Evolutionary conservation across 2,797 vertebrate species (phyloP).

Genomic region (Diglossa cyanea): DNA sequence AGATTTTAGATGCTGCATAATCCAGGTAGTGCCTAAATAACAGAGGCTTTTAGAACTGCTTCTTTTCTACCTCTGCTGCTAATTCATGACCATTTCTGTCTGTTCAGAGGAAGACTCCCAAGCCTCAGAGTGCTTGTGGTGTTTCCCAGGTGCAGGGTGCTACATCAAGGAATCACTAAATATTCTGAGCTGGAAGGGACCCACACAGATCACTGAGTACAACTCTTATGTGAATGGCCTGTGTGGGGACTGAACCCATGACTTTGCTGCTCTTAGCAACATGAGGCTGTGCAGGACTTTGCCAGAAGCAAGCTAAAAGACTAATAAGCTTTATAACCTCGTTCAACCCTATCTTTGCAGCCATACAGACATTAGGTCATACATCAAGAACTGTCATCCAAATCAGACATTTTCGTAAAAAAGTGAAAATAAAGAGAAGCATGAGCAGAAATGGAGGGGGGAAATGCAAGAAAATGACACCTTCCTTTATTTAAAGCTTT

Average conservation of each 20-base stretch:
- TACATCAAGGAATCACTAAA: neutral
- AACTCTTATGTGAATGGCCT: neutral
- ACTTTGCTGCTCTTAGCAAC: neutral
- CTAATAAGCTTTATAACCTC: neutral
- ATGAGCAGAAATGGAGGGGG: neutral
- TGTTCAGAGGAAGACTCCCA: neutral
- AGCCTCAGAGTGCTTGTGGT: fast-evolving
- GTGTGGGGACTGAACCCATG: neutral
- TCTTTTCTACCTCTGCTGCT: neutral
- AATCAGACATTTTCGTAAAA: neutral
- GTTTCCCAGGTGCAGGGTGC: neutral
- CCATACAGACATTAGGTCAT: neutral
- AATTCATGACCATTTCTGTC: neutral
- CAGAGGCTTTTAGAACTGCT: neutral
- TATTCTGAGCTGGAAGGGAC: neutral
- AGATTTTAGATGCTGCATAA: neutral
- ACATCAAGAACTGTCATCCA: neutral
- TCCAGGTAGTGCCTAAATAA: neutral
- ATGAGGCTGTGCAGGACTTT: neutral
- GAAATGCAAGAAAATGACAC: neutral
- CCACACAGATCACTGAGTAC: neutral
- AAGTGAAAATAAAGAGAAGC: neutral
- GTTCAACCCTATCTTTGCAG: neutral
- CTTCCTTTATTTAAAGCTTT: neutral
- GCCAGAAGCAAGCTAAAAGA: neutral